These are phyloP conservation scores for Chaitophorus viminalis DNA, from an alignment of 2,888 invertebrate genomes.

Conservation along the genomic window DNA sequence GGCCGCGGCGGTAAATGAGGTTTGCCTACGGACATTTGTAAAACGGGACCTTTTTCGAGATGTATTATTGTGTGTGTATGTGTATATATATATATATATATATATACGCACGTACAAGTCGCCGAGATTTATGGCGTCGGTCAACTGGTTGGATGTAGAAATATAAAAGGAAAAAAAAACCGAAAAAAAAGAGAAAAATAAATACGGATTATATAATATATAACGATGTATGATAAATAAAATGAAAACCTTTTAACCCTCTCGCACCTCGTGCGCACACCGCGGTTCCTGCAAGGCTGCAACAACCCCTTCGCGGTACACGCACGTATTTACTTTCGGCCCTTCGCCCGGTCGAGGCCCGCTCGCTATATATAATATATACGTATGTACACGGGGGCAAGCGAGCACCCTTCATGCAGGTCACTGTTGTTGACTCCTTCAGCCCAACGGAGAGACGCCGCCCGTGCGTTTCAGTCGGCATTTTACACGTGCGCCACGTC, in stretches of 20 bases:
- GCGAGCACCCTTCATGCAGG: background rate
- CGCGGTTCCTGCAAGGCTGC: background rate
- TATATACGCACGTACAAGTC: constrained; percentile 18
- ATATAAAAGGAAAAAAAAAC: background rate
- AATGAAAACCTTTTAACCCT: constrained; percentile 38
- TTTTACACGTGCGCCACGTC: background rate
- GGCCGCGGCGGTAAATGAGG: constrained; percentile 11
- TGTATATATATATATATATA: too few species aligned
- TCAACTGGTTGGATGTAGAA: constrained; percentile 18
- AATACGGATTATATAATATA: too few species aligned
- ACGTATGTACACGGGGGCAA: too few species aligned
- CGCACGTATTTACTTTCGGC: constrained; percentile 1
- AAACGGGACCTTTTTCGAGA: constrained; percentile 29
- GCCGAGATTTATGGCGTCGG: constrained; percentile 17
- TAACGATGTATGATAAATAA: constrained; percentile 28
- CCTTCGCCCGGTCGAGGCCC: background rate
- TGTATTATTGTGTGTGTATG: constrained; percentile 30
- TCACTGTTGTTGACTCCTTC: background rate
- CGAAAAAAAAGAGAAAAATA: background rate
- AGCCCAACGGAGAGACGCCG: background rate
- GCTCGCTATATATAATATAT: background rate
- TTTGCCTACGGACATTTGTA: constrained; percentile 35
- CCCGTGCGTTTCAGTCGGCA: constrained; percentile 17
- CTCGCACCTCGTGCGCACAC: background rate
- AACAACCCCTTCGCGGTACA: background rate